These are phyloP conservation scores for Tichodroma muraria DNA, from an alignment of 2,113 vertebrate genomes.

Conservation along the genomic window DNA sequence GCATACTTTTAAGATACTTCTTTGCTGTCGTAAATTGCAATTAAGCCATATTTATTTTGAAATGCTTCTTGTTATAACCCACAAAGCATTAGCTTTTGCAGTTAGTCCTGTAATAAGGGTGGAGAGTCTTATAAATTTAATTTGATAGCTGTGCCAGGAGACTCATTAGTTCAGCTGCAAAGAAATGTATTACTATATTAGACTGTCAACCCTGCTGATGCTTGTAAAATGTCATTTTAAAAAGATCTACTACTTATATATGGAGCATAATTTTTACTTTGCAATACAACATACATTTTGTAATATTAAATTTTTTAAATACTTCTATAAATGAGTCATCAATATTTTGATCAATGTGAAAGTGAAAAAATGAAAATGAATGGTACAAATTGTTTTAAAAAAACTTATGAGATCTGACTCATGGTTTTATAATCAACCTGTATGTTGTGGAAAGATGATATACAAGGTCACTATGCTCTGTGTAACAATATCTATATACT, in stretches of 20 bases:
- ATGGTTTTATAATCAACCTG: conserved; percentile 42
- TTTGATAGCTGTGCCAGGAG: conserved; percentile 72
- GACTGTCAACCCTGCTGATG: conserved; percentile 63
- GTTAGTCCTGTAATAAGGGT: conserved; percentile 69
- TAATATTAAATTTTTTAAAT: conserved; percentile 44
- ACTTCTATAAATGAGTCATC: conserved; percentile 41
- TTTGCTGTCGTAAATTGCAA: conserved; percentile 37
- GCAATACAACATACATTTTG: conserved; percentile 10
- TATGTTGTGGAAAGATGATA: conserved; percentile 36
- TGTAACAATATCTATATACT: background rate
- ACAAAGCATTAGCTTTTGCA: conserved; percentile 55
- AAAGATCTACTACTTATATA: conserved; percentile 56
- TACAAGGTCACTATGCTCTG: background rate
- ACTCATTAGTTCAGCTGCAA: conserved; percentile 72
- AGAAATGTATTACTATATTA: conserved; percentile 69
- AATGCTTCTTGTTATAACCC: conserved; percentile 61
- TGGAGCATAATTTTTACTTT: conserved; percentile 58
- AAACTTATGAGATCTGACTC: background rate
- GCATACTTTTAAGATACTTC: background rate
- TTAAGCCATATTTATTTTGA: conserved; percentile 61
- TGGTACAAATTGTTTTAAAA: background rate
- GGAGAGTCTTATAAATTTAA: conserved; percentile 77
- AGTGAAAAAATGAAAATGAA: conserved; percentile 38
- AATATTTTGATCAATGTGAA: conserved; percentile 56
- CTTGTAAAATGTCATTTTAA: conserved; percentile 66